Evolutionary conservation across 1,140 invertebrate species (phyloP), one percentile per base, ranked within the genome.

Genomic region (Drosophila trapezifrons): DNA sequence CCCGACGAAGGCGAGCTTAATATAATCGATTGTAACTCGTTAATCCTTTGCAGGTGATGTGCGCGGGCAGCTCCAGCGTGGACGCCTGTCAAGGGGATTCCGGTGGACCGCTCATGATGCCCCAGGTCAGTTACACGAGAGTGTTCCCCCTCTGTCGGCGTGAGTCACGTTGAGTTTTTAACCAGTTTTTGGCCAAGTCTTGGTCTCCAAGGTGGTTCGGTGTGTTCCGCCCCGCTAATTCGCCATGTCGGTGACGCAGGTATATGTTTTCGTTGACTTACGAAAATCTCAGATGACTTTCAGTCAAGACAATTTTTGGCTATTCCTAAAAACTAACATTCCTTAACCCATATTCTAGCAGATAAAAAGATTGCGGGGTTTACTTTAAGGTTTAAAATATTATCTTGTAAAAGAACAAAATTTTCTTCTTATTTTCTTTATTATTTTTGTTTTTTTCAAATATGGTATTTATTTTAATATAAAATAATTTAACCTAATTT

Each of bases 51-150:
- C 63, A 92, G 91, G 66, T 92, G 17, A 82, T 92, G 32, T 92
- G 91, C 56, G 91, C 91, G 7, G 91, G 91, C 37, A 91, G 78
- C 66, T 87, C 86, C 1, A 95, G 95, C 22, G 95, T 95, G 81
- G 97, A 98, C 89, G 95, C 97, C 27, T 98, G 97, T 87, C 95
- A 97, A 93, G 97, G 97, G 45, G 97, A 98, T 92, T 97, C 96
- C 56, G 97, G 97, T 18, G 97, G 97, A 49, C 91, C 91, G 49
- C 89, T 97, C 9, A 97, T 97, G 95, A 91, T 93, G 71, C 93
- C 93, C 10, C 80, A 91, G 86, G 90, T 91, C 69, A 83, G 83
- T 78, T 80, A 64, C 58, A 67, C 9, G 27, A 35, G 51, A 35
- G 51, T 37, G 17, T 35, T 56, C 32, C 27, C 51, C 51, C 38